A percentile compares a stretch with the other conserved stretches of the same genome.
Evolutionary conservation across 2,797 vertebrate species (phyloP).

Genomic region (Lepus oiostolus): DNA sequence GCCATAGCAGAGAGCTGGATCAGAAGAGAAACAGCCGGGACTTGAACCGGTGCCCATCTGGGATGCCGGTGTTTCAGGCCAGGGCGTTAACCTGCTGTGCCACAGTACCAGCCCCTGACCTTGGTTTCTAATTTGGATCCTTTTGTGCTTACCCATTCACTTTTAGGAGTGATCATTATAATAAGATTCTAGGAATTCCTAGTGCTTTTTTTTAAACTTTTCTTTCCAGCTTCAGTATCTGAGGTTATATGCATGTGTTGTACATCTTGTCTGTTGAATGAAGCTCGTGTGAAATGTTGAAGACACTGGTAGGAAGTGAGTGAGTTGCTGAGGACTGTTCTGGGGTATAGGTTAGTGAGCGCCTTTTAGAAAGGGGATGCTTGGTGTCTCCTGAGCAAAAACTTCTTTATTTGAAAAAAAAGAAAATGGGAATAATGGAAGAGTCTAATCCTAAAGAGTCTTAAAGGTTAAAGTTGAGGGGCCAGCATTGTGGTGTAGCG

Average conservation of each 20-base stretch:
- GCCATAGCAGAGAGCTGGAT: too few species aligned
- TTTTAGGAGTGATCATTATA: constrained; percentile 13
- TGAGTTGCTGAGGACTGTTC: neutral
- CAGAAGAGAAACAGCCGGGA: too few species aligned
- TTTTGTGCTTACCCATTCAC: constrained; percentile 36
- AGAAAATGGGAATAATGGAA: neutral
- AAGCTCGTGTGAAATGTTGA: neutral
- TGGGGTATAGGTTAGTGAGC: neutral
- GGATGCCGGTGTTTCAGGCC: too few species aligned
- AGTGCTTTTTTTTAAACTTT: neutral
- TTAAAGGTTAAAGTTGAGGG: neutral
- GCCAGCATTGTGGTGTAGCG: too few species aligned
- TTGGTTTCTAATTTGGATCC: constrained; percentile 23
- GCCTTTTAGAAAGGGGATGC: neutral
- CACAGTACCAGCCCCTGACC: too few species aligned
- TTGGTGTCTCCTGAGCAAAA: constrained; percentile 14
- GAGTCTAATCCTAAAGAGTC: neutral
- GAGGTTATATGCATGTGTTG: neutral
- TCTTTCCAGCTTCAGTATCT: neutral
- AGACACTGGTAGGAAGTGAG: neutral
- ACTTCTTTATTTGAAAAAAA: neutral
- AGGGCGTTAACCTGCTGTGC: too few species aligned
- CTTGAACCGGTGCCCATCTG: too few species aligned
- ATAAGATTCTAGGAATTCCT: neutral
- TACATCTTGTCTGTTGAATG: neutral